Evolutionary conservation across 2,888 invertebrate species (phyloP).

Genomic region (Andricus quercusramuli): DNA sequence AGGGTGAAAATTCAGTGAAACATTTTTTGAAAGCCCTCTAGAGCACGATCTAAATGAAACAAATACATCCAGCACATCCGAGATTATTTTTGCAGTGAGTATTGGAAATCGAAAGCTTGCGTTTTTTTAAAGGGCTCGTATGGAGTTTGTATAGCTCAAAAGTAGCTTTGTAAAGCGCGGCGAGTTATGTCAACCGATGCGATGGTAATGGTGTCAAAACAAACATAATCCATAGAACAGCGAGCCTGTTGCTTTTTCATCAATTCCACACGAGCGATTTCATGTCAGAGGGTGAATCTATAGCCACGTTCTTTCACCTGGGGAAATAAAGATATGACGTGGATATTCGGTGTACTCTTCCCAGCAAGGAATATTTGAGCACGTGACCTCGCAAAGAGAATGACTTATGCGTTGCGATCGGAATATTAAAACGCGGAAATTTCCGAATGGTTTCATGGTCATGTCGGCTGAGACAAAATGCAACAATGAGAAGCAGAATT

Average conservation of each 20-base stretch:
- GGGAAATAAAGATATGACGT: slow-evolving; percentile 33
- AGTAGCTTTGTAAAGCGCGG: slow-evolving; percentile 52
- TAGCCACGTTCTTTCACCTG: slow-evolving; percentile 9
- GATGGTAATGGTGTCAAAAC: slow-evolving; percentile 26
- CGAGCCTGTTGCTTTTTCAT: slow-evolving; percentile 30
- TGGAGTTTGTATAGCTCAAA: slow-evolving; percentile 53
- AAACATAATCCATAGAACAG: slow-evolving; percentile 38
- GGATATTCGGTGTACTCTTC: slow-evolving; percentile 3
- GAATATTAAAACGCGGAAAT: slow-evolving; percentile 19
- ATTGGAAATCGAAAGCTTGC: slow-evolving; percentile 35
- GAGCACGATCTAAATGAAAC: neutral
- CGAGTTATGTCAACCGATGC: slow-evolving; percentile 25
- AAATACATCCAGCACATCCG: neutral
- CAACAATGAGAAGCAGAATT: slow-evolving; percentile 6
- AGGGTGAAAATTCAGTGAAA: too few relatives aligned
- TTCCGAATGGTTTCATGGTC: slow-evolving; percentile 14
- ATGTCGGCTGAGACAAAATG: neutral
- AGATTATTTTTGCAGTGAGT: neutral
- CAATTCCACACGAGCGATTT: slow-evolving; percentile 37
- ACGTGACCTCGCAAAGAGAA: neutral
- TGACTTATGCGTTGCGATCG: neutral
- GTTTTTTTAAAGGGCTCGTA: slow-evolving; percentile 49
- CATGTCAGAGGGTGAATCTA: slow-evolving; percentile 19
- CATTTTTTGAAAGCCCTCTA: neutral
- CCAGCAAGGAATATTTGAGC: neutral